Evolutionary conservation across 2,113 vertebrate genomes (phyloP).

Genomic region (Gobio gobio): DNA sequence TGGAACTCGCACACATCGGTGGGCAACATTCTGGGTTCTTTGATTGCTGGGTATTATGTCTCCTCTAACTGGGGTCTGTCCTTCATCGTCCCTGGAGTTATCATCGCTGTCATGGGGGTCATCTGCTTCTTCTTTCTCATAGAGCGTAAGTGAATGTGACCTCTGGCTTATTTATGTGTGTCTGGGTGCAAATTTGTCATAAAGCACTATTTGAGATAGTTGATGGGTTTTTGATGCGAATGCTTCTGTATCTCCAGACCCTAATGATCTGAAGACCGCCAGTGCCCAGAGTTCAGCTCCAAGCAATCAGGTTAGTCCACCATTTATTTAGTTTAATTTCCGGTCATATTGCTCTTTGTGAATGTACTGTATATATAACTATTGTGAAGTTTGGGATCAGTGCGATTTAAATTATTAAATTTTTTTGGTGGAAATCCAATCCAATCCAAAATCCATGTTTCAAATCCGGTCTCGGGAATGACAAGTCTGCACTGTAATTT

Average conservation of each 20-base stretch:
- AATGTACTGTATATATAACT: background rate
- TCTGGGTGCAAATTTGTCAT: background rate
- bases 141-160: slow-evolving; percentile 83
- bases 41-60: slow-evolving; percentile 88
- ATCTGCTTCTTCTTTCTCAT: slow-evolving; percentile 94
- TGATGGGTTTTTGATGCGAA: background rate
- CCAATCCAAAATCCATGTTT: no score
- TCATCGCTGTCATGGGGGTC: slow-evolving; percentile 81
- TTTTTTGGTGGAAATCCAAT: background rate
- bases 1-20: slow-evolving; percentile 98
- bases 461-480: no score
- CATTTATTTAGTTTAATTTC: background rate
- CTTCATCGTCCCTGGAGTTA: slow-evolving; percentile 87
- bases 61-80: slow-evolving; percentile 90
- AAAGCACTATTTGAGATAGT: background rate
- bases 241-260: slow-evolving; percentile 75
- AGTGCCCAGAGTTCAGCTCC: slow-evolving; percentile 60
- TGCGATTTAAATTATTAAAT: background rate
- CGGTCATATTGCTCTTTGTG: background rate
- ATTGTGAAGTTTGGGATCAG: background rate
- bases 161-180: slow-evolving; percentile 6
- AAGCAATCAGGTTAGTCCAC: slow-evolving; percentile 63
- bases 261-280: slow-evolving; percentile 85
- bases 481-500: background rate
- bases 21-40: slow-evolving; percentile 93